phyloP scores from a whole-genome alignment of 2,888 invertebrate species.

The Drosophila trichaetosa region DNA sequence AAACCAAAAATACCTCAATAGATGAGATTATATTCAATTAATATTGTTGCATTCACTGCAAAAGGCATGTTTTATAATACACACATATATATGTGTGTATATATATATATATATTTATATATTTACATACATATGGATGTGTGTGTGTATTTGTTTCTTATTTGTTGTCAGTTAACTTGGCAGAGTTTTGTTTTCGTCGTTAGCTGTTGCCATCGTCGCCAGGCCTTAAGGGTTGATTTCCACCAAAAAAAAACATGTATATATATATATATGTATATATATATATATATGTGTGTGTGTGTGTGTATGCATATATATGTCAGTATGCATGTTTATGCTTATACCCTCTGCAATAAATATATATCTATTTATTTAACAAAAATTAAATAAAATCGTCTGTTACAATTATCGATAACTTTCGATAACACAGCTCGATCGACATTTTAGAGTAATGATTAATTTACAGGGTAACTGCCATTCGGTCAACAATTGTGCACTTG shows the following conservation, averaged over 20 bases:
- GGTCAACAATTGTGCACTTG: not conserved
- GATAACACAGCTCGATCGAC: not conserved
- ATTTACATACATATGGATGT: not conserved
- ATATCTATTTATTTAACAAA: not conserved
- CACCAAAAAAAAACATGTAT: not conserved
- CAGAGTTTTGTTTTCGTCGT: slow-evolving; percentile 53
- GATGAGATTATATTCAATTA: not conserved
- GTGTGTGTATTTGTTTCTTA: slow-evolving; percentile 24
- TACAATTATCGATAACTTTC: not conserved
- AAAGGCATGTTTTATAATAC: not conserved
- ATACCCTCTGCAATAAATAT: not conserved
- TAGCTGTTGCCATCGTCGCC: slow-evolving; percentile 60
- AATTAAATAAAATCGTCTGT: not conserved
- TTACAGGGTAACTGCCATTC: not conserved
- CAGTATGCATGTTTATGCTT: slow-evolving; percentile 10
- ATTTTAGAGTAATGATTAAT: not conserved
- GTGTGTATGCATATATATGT: slow-evolving; percentile 4
- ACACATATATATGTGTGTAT: not conserved
- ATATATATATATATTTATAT: not conserved
- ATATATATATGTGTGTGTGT: not conserved
- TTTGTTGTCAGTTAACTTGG: slow-evolving; percentile 50
- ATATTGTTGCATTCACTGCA: not conserved
- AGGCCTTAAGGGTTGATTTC: slow-evolving; percentile 62
- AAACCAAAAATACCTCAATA: not conserved
- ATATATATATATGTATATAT: not conserved